A percentile compares a stretch with the other conserved stretches of the same genome.
Conservation (phyloP, 2,797 vertebrate genomes). For the Coregonus ussuriensis region DNA sequence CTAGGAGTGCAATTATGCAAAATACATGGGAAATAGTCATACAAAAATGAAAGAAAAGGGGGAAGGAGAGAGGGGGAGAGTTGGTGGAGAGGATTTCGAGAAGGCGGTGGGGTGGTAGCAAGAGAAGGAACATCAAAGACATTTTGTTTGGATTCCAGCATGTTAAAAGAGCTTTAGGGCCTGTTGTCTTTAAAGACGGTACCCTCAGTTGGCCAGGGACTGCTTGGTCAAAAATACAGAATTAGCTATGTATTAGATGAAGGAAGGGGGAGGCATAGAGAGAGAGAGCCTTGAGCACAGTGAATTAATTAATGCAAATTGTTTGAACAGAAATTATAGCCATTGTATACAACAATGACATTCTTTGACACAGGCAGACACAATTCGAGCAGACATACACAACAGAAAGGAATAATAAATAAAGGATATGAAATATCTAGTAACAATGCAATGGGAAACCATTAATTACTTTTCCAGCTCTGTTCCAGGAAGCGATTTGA, state of each 20-base stretch:
- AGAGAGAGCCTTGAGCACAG: not conserved
- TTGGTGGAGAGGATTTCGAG: not conserved
- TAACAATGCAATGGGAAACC: not conserved
- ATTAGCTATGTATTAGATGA: not conserved
- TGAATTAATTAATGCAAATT: constrained; percentile 13
- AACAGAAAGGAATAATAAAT: not conserved
- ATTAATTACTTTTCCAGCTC: constrained; percentile 19
- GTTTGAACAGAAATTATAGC: constrained; percentile 11
- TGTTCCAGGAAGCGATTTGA: not conserved
- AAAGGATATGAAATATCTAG: not conserved
- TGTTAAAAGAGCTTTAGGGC: constrained; percentile 22
- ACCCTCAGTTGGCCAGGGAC: constrained; percentile 7
- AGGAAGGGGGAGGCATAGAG: not conserved
- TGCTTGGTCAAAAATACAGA: not conserved
- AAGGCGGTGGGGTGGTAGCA: not conserved
- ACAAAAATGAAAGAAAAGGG: constrained; percentile 19
- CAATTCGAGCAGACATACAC: not conserved
- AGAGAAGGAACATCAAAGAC: constrained; percentile 45
- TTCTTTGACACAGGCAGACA: constrained; percentile 5
- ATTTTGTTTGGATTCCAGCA: constrained; percentile 34
- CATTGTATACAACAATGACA: constrained; percentile 1
- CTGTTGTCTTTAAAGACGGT: constrained; percentile 20
- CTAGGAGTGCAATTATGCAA: constrained; percentile 14
- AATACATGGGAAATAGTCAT: constrained; percentile 41
- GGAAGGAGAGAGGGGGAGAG: not conserved